Evolutionary conservation across 2,888 invertebrate species (phyloP).

Genomic region (Vanessa cardui): DNA sequence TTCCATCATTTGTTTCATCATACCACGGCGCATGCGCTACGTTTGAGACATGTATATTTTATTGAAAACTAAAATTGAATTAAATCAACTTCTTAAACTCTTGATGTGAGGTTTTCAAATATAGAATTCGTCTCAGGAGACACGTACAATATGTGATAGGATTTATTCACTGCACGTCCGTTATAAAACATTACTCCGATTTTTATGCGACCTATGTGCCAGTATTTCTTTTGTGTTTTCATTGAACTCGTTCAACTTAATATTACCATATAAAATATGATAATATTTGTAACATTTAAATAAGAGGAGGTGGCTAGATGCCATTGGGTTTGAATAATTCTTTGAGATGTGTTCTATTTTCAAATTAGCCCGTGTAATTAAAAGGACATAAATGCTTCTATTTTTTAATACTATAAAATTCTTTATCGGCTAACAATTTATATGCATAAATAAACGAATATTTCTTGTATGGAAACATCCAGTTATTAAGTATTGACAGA

Average conservation of each 20-base stretch:
- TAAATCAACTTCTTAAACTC: neutral
- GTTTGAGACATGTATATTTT: too few species aligned
- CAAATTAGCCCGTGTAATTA: too few species aligned
- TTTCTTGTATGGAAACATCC: too few species aligned
- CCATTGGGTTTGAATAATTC: too few species aligned
- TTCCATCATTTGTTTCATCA: too few species aligned
- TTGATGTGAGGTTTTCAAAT: neutral
- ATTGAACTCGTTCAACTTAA: slow-evolving; percentile 64
- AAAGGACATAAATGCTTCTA: too few species aligned
- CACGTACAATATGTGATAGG: slow-evolving; percentile 48
- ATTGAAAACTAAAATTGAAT: neutral
- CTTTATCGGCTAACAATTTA: too few species aligned
- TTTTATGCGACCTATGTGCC: slow-evolving; percentile 67
- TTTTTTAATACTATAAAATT: too few species aligned
- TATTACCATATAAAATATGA: slow-evolving; percentile 39
- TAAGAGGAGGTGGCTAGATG: neutral
- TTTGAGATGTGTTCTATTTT: too few species aligned
- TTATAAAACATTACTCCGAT: slow-evolving; percentile 80
- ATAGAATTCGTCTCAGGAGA: slow-evolving; percentile 47
- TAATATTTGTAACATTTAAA: slow-evolving; percentile 1
- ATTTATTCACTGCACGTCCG: slow-evolving; percentile 76
- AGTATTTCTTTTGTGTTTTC: slow-evolving; percentile 55
- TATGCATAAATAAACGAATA: too few species aligned
- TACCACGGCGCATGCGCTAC: too few species aligned
- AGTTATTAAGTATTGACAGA: too few species aligned